These are phyloP conservation scores for Ceratotherium simum DNA, from an alignment of 2,113 vertebrate species.

Conservation along the genomic window DNA sequence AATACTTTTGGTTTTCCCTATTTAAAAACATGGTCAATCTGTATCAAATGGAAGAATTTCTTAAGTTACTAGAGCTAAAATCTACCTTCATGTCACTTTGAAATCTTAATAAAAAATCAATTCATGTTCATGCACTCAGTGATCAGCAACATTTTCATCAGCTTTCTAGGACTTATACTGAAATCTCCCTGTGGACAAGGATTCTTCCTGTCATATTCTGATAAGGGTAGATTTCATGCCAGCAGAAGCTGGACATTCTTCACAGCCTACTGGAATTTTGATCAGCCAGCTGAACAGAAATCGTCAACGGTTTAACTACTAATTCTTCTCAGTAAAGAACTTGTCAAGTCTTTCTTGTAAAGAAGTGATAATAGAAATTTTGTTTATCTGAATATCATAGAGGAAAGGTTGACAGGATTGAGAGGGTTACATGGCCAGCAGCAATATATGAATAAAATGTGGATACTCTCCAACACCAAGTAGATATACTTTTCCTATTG, in stretches of 20 bases:
- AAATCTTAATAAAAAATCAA: slow-evolving; percentile 61
- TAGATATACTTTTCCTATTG: neutral
- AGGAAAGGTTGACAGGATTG: neutral
- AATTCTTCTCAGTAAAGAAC: slow-evolving; percentile 59
- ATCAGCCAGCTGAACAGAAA: slow-evolving; percentile 70
- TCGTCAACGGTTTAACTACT: slow-evolving; percentile 65
- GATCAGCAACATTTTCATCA: slow-evolving; percentile 84
- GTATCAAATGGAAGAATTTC: neutral
- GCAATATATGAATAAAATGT: neutral
- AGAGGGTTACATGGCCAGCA: neutral
- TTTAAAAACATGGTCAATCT: neutral
- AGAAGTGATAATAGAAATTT: slow-evolving; percentile 58
- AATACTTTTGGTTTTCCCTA: neutral
- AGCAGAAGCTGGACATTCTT: slow-evolving; percentile 57
- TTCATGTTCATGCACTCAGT: slow-evolving; percentile 78
- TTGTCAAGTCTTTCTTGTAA: slow-evolving; percentile 39
- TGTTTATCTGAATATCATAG: neutral
- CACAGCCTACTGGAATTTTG: slow-evolving; percentile 73
- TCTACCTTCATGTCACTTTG: slow-evolving; percentile 67
- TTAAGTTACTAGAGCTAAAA: slow-evolving; percentile 65
- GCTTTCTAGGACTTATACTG: slow-evolving; percentile 80
- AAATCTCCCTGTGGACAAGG: slow-evolving; percentile 82
- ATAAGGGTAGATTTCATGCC: slow-evolving; percentile 86
- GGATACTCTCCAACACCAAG: neutral
- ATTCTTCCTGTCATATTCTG: slow-evolving; percentile 85